Percentiles rank a stretch among this genome's conserved stretches.
These are phyloP conservation scores for Thymelicus sylvestris DNA, from an alignment of 2,888 invertebrate species.

Conservation along the genomic window DNA sequence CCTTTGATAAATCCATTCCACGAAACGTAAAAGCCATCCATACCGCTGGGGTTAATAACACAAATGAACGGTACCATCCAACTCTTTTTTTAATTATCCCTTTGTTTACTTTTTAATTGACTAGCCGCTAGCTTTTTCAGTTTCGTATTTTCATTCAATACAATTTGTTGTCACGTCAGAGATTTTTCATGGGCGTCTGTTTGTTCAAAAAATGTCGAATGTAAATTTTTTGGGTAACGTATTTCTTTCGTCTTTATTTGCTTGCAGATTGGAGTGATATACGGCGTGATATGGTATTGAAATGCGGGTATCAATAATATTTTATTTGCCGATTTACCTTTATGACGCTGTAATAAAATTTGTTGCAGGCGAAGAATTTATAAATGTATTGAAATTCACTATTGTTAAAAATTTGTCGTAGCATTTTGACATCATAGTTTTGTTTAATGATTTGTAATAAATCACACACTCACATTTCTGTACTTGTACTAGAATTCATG, in stretches of 20 bases:
- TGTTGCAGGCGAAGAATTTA: conserved; percentile 6
- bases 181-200: conserved; percentile 30
- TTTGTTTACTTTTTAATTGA: conserved; percentile 52
- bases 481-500: too few relatives aligned
- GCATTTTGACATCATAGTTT: neutral
- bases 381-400: conserved; percentile 2
- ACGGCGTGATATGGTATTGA: conserved; percentile 32
- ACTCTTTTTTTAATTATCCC: conserved; percentile 46
- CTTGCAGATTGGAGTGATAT: conserved; percentile 25
- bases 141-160: conserved; percentile 37
- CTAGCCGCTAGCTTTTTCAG: conserved; percentile 40
- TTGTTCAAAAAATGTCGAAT: conserved; percentile 32
- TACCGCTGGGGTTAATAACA: conserved; percentile 47
- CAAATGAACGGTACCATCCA: conserved; percentile 41
- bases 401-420: conserved; percentile 1
- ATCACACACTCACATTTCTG: too few relatives aligned
- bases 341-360: conserved; percentile 12
- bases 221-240: conserved; percentile 30
- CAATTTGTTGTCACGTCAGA: conserved; percentile 44
- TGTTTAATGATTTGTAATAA: too few relatives aligned
- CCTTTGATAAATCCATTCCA: conserved; percentile 38
- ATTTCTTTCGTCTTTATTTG: conserved; percentile 28
- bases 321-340: conserved; percentile 28
- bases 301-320: conserved; percentile 30
- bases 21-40: conserved; percentile 38